phyloP scores from a whole-genome alignment of 1,140 invertebrate species.

The Penaeus indicus region DNA sequence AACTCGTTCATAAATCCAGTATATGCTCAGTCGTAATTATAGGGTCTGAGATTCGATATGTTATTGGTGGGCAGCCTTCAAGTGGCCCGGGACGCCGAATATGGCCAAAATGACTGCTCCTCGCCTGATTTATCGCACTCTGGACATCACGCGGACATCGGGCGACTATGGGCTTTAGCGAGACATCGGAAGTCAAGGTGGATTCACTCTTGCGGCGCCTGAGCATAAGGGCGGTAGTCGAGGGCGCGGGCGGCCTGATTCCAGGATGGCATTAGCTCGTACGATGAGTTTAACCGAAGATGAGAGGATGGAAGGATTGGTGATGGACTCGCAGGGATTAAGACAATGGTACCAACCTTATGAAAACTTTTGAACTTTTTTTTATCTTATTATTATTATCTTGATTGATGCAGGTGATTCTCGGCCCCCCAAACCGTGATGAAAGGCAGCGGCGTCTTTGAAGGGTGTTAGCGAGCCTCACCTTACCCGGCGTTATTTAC shows the following conservation, averaged over 20 bases:
- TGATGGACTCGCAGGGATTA: conserved; percentile 52
- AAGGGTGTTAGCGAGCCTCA: conserved; percentile 19
- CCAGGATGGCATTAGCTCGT: conserved; percentile 45
- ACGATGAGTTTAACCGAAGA: conserved; percentile 18
- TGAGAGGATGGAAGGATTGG: conserved; percentile 51
- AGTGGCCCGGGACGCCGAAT: conserved; percentile 46
- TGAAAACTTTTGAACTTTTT: conserved; percentile 37
- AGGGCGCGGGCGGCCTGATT: background rate
- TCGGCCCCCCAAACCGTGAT: conserved; percentile 5
- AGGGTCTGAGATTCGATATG: conserved; percentile 60
- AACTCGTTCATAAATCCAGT: conserved; percentile 64
- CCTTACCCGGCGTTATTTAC: conserved; percentile 29
- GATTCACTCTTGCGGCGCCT: conserved; percentile 37
- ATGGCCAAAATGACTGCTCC: conserved; percentile 56
- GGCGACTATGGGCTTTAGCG: conserved; percentile 21
- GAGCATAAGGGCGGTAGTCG: conserved; percentile 25
- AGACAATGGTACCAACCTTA: conserved; percentile 50
- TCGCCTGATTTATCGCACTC: conserved; percentile 54
- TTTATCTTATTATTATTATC: conserved; percentile 21
- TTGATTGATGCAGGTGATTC: conserved; percentile 34
- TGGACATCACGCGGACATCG: conserved; percentile 44
- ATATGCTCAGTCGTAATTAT: conserved; percentile 64
- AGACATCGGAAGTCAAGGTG: background rate
- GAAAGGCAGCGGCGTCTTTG: conserved; percentile 9
- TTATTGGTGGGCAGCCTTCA: conserved; percentile 62